Conservation (phyloP, 2,888 invertebrate genomes). For the Melieria omissa region DNA sequence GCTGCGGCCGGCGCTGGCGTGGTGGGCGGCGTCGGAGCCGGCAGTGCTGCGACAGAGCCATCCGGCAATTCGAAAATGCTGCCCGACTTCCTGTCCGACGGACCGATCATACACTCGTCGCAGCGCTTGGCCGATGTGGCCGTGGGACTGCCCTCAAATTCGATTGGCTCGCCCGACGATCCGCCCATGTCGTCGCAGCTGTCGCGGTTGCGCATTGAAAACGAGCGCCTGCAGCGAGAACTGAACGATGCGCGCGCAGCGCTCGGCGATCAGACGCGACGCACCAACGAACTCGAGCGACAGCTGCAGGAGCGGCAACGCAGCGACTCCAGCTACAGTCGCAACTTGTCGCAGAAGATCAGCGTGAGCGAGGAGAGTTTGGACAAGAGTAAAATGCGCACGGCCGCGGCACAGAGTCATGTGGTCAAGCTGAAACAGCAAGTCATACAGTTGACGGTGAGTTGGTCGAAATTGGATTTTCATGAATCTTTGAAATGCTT, state of each 20-base stretch:
- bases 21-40: conserved; percentile 23
- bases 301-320: conserved; percentile 69
- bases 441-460: conserved; percentile 76
- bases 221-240: conserved; percentile 69
- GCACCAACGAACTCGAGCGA: conserved; percentile 69
- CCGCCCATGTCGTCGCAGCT: conserved; percentile 54
- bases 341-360: conserved; percentile 70
- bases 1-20: conserved; percentile 17
- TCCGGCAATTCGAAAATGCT: conserved; percentile 62
- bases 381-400: conserved; percentile 72
- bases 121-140: conserved; percentile 65
- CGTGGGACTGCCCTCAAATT: conserved; percentile 62
- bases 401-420: conserved; percentile 72
- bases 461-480: conserved; percentile 42
- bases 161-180: conserved; percentile 65
- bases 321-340: conserved; percentile 69
- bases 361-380: conserved; percentile 72
- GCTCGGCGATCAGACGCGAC: conserved; percentile 69
- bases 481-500: background rate
- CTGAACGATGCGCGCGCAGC: conserved; percentile 70
- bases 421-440: conserved; percentile 76
- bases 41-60: conserved; percentile 16
- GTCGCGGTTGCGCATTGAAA: conserved; percentile 60
- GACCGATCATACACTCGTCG: conserved; percentile 70
- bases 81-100: conserved; percentile 79